Base-by-base conservation (phyloP, 2,888 invertebrate genomes). In the Perithous albicinctus region DNA sequence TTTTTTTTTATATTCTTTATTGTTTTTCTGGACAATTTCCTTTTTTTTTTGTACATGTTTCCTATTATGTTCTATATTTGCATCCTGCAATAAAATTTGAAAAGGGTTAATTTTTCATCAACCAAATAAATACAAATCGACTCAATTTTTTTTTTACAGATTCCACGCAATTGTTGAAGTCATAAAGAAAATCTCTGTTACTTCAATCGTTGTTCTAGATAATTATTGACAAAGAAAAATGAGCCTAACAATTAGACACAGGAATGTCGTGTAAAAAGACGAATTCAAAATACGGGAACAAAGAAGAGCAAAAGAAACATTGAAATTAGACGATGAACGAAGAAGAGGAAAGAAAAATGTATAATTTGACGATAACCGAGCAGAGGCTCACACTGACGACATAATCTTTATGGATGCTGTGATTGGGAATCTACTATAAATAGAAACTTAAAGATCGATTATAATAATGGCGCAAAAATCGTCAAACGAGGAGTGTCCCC, bases 401-500 rank as follows among this genome's bases (percentile, higher is more conserved):
- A 29, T 84, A 80, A 76, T 70, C 15, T 18, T 41, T 29, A 7
- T 20, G 41, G 23, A 69, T 54, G 15, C 46, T 43, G 18, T 64
- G 20, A 56, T 29, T 56, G 4, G 41, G 48, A 73, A 54, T 12
- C 12, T 67, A 51, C 10, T 18, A n/a, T n/a, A n/a, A 35, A 23
- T 18, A 48, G 8, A n/a, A 1, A 23, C 15, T 23, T 32, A 18
- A 59, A 32, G 32, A 32, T n/a, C 23, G 2, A 43, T 2, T 46
- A 72, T 32, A 59, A 59, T 7, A 43, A 82, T 81, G 79, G 73
- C 76, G 61, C 41, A 89, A 48, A 85, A 84, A 48, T 83, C 83
- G 29, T 78, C 86, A 64, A 86, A 78, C 63, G 89, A 89, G 69
- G 85, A 87, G 70, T 92, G 90, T 84, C 97, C 97, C 83, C 94